A percentile compares a stretch with the other conserved stretches of the same genome.
These are phyloP conservation scores for Lampris incognitus DNA, from an alignment of 2,113 vertebrate species.

Conservation along the genomic window DNA sequence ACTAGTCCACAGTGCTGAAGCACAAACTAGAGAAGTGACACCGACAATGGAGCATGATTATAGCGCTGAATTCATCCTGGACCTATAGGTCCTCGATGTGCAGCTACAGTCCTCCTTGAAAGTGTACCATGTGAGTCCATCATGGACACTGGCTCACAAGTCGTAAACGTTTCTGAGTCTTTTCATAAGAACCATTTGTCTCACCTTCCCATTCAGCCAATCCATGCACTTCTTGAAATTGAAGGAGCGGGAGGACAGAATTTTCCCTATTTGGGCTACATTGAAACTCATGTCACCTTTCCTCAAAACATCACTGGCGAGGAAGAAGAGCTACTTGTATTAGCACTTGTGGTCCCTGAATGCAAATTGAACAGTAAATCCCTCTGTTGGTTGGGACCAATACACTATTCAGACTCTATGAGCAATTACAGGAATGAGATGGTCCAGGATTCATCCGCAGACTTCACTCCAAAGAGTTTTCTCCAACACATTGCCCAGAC, in stretches of 20 bases:
- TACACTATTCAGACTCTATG: constrained; percentile 7
- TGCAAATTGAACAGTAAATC: constrained; percentile 21
- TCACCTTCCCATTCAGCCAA: constrained; percentile 12
- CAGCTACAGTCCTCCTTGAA: constrained; percentile 1
- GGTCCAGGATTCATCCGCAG: background rate
- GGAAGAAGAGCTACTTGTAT: background rate
- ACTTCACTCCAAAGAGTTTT: constrained; percentile 10
- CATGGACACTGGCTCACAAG: constrained; percentile 31
- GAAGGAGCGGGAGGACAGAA: constrained; percentile 17
- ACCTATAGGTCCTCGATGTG: constrained; percentile 11
- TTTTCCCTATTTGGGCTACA: constrained; percentile 13
- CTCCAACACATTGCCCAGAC: constrained; percentile 5
- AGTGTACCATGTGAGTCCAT: constrained; percentile 13
- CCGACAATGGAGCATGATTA: background rate
- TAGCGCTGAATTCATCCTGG: background rate
- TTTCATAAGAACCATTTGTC: constrained; percentile 10
- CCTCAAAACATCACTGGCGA: background rate
- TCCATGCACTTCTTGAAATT: constrained; percentile 12
- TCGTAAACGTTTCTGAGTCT: constrained; percentile 32
- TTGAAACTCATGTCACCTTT: background rate
- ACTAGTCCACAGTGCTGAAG: background rate
- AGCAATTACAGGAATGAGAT: background rate
- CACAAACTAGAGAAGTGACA: background rate
- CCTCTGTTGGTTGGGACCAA: constrained; percentile 22
- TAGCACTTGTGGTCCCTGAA: constrained; percentile 20